phyloP scores from a whole-genome alignment of 2,797 vertebrate genomes.

The Eidolon dupreanum region DNA sequence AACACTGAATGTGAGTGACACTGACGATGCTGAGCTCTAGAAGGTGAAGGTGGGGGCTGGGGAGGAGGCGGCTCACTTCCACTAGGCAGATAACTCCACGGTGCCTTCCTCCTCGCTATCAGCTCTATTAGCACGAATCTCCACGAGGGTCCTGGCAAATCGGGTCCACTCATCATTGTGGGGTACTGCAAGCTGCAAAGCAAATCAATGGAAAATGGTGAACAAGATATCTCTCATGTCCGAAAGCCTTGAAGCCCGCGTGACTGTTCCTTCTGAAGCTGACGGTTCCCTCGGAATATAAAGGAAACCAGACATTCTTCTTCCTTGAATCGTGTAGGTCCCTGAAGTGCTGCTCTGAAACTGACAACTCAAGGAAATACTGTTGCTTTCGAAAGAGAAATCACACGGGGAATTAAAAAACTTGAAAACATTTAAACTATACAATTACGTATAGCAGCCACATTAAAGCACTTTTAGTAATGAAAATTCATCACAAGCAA shows the following conservation, averaged over 20 bases:
- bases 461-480: background rate
- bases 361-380: background rate
- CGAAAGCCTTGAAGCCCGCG: background rate
- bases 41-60: background rate
- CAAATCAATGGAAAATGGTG: constrained; percentile 28
- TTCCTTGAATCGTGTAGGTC: background rate
- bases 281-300: background rate
- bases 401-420: background rate
- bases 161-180: constrained; percentile 95
- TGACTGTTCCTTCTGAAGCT: background rate
- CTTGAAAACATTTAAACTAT: background rate
- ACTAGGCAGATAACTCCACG: constrained; percentile 92
- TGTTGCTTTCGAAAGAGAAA: background rate
- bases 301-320: background rate
- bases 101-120: constrained; percentile 95
- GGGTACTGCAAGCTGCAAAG: constrained; percentile 91
- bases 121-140: constrained; percentile 95
- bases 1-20: constrained; percentile 49
- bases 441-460: background rate
- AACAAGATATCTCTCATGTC: background rate
- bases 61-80: background rate
- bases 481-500: constrained; percentile 1
- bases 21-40: constrained; percentile 33
- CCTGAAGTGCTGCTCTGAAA: background rate
- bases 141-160: constrained; percentile 94